Evolutionary conservation across 2,888 invertebrate genomes (phyloP).

Genomic region (Ornithoptera alexandrae): DNA sequence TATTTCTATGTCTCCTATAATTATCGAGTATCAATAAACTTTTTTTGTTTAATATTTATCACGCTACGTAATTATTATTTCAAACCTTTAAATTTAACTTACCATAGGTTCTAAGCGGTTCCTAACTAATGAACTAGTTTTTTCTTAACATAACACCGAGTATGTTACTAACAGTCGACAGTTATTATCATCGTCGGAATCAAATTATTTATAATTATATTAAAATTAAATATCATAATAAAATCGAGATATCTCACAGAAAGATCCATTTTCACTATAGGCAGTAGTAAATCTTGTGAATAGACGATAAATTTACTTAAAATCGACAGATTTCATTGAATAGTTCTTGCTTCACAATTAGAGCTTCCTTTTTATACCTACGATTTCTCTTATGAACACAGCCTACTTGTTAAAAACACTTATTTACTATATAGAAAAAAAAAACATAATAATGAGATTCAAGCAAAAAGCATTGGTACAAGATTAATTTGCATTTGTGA

Average conservation of each 20-base stretch:
- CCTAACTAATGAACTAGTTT: constrained; percentile 22
- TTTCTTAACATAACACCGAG: background rate
- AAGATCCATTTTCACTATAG: background rate
- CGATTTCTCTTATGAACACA: constrained; percentile 20
- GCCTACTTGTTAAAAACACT: constrained; percentile 19
- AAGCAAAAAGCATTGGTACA: constrained; percentile 1
- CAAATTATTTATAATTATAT: constrained; percentile 11
- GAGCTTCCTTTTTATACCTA: constrained; percentile 4
- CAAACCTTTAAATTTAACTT: background rate
- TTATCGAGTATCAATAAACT: background rate
- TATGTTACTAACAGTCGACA: constrained; percentile 14
- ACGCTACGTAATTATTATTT: background rate
- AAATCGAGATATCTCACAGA: constrained; percentile 16
- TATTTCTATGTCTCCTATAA: background rate
- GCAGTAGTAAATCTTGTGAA: constrained; percentile 1
- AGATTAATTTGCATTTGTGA: constrained; percentile 7
- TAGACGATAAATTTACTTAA: background rate
- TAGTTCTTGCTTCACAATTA: background rate
- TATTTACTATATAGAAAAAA: constrained; percentile 8
- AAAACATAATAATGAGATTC: constrained; percentile 9
- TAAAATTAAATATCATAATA: constrained; percentile 11
- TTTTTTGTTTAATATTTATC: background rate
- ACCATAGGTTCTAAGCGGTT: background rate
- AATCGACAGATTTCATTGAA: background rate
- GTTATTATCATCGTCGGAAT: constrained; percentile 12